phyloP scores from a whole-genome alignment of 2,888 invertebrate genomes.

The Craniophora ligustri region DNA sequence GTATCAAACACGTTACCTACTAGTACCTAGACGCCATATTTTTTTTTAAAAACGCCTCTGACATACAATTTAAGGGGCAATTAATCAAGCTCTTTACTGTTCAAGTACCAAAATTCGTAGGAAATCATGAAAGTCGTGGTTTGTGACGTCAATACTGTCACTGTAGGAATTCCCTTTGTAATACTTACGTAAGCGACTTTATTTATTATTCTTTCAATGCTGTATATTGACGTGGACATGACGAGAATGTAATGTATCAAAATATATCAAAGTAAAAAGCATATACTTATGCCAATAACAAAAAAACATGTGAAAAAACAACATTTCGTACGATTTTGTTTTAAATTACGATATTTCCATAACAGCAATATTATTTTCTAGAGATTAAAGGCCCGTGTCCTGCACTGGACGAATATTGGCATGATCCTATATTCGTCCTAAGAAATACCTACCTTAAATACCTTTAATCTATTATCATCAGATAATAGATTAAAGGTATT shows the following conservation, averaged over 20 bases:
- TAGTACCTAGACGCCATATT: conserved; percentile 32
- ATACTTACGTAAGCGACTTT: conserved; percentile 30
- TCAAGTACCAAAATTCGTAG: conserved; percentile 40
- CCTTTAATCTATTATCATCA: no score
- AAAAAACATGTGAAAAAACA: no score
- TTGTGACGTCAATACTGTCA: conserved; percentile 43
- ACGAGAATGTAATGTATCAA: background rate
- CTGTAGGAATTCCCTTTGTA: conserved; percentile 42
- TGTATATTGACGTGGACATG: conserved; percentile 10
- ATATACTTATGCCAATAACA: no score
- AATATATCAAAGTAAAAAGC: no score
- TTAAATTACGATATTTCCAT: no score
- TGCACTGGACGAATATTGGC: no score
- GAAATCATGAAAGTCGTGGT: conserved; percentile 39
- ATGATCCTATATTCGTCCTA: no score
- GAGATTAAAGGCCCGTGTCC: no score
- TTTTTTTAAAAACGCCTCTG: conserved; percentile 49
- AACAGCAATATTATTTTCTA: no score
- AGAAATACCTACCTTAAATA: no score
- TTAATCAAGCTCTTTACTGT: conserved; percentile 75
- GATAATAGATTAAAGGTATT: no score
- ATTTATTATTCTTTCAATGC: conserved; percentile 22
- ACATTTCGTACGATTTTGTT: no score
- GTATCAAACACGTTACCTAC: conserved; percentile 54
- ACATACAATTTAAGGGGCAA: conserved; percentile 59